phyloP scores from a whole-genome alignment of 2,113 vertebrate species.

The Bucco capensis region DNA sequence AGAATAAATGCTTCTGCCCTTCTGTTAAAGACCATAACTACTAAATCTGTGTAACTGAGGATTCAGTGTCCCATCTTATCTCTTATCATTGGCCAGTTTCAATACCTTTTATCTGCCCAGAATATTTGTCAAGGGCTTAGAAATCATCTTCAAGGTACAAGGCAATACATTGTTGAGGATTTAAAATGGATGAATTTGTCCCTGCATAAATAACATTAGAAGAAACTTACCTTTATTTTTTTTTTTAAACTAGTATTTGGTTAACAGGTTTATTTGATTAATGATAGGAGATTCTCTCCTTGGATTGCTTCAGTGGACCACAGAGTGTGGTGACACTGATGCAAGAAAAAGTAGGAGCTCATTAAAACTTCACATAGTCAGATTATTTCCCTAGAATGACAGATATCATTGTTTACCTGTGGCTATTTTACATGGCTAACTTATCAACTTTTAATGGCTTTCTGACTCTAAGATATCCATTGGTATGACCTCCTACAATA shows the following conservation, averaged over 20 bases:
- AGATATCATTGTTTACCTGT: not conserved
- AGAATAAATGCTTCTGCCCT: slow-evolving; percentile 46
- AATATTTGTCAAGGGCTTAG: slow-evolving; percentile 39
- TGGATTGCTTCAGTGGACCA: not conserved
- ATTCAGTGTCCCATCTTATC: slow-evolving; percentile 1
- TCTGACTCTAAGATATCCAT: not conserved
- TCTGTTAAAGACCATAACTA: slow-evolving; percentile 38
- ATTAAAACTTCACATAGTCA: not conserved
- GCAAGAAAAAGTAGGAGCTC: not conserved
- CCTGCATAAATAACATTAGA: not conserved
- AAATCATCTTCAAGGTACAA: not conserved
- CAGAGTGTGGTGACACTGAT: not conserved
- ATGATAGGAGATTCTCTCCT: not conserved
- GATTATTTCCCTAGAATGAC: not conserved
- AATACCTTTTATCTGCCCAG: slow-evolving; percentile 11
- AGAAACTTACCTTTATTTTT: not conserved
- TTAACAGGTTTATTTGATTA: not conserved
- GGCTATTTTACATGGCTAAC: not conserved
- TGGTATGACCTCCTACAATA: not conserved
- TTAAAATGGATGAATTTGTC: not conserved
- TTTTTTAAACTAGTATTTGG: not conserved
- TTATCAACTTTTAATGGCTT: not conserved
- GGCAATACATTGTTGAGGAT: not conserved
- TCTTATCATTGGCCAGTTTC: slow-evolving; percentile 7
- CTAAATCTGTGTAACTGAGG: slow-evolving; percentile 57